Evolutionary conservation across 2,797 vertebrate genomes (phyloP), one percentile per base, ranked within the genome.

Genomic region (Darevskia nairensis): DNA sequence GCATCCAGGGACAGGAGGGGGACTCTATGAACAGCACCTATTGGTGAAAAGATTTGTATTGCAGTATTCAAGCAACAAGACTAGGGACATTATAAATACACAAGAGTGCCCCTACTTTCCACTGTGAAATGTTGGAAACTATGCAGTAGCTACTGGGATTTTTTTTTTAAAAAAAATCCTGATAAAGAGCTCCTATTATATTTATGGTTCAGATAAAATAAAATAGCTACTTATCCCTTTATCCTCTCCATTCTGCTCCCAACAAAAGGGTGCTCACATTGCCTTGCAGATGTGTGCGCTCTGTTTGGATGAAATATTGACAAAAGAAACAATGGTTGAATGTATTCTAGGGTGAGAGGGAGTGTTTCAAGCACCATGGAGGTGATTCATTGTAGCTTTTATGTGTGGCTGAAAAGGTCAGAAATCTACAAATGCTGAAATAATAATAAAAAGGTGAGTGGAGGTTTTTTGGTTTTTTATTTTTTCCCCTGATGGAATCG

Each of bases 341-440:
- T 5, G 6, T 35, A 23, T 91, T 89, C 89, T 10, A 11, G 69
- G 78, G 88, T 89, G 80, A 92, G 94, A 94, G 75, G 86, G 68
- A 91, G 13, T 39, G 83, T 86, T 91, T 88, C 87, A 85, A 89
- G 86, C 88, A 61, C 39, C 84, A 75, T 84, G 59, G 8, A 83
- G 23, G 71, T 90, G 80, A 94, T 95, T 92, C 94, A 95, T 95
- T 91, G 86, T 2, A 88, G 71, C 44, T 87, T 91, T 90, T 90
- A 3, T 0, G 2, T 41, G 41, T 84, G 1, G 0, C 71, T 75
- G 91, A 82, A 94, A 94, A 94, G 92, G 92, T 94, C 91, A 94
- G 87, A 92, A 87, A 89, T 89, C 83, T 89, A 55, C 80, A 86
- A 93, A 88, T 64, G 88, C 61, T 44, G 1, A 61, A 21, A 74